Conservation (phyloP, 2,888 invertebrate species). For the Trichacis sp. region DNA sequence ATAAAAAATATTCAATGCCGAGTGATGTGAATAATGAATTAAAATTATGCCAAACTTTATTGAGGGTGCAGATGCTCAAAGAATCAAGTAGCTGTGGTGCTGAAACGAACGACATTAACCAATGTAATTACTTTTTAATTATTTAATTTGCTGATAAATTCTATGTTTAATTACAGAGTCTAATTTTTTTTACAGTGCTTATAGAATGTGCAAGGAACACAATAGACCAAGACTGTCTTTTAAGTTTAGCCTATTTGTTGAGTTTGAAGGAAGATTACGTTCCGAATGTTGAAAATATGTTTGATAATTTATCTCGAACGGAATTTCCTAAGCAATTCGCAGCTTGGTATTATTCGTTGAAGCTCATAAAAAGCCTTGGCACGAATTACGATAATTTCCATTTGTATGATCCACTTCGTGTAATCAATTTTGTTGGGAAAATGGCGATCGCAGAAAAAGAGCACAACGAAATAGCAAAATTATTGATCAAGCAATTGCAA, state of each 20-base stretch:
- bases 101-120: conserved; percentile 60
- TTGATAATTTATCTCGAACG: conserved; percentile 53
- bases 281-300: conserved; percentile 48
- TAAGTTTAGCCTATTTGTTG: conserved; percentile 71
- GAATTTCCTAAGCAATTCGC: conserved; percentile 55
- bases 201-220: conserved; percentile 70
- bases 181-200: conserved; percentile 66
- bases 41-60: conserved; percentile 63
- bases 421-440: conserved; percentile 51
- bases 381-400: conserved; percentile 46
- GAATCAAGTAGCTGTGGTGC: conserved; percentile 62
- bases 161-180: no score
- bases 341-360: conserved; percentile 58
- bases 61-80: conserved; percentile 65
- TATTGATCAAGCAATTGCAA: conserved; percentile 31
- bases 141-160: no score
- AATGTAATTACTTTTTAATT: no score
- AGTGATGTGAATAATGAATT: conserved; percentile 60
- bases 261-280: conserved; percentile 62
- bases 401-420: conserved; percentile 53
- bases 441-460: conserved; percentile 9
- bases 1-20: conserved; percentile 62
- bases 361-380: conserved; percentile 48
- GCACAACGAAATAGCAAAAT: conserved; percentile 14
- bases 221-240: conserved; percentile 70